phyloP scores from a whole-genome alignment of 2,797 vertebrate species.

The Numenius phaeopus region DNA sequence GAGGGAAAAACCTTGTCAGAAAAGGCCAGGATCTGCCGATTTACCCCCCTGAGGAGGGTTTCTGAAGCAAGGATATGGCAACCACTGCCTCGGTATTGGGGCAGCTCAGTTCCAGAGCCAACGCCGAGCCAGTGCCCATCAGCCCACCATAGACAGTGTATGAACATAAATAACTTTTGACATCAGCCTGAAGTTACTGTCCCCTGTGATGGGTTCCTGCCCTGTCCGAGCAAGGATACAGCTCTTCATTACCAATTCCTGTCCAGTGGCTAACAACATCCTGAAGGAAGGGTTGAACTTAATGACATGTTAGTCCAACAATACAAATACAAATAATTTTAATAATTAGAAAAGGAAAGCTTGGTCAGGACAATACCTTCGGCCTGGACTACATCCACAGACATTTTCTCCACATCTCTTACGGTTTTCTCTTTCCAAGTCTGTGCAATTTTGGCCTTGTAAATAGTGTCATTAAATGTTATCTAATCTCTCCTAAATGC shows the following conservation, averaged over 20 bases:
- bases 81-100: neutral
- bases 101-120: neutral
- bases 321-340: neutral
- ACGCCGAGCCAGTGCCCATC: accelerated
- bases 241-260: neutral
- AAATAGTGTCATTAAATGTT: neutral
- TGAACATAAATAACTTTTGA: neutral
- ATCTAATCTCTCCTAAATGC: neutral
- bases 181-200: neutral
- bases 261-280: neutral
- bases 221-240: neutral
- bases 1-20: neutral
- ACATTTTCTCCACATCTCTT: neutral
- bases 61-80: neutral
- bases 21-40: neutral
- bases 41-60: neutral
- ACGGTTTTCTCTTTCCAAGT: neutral
- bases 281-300: neutral
- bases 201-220: neutral
- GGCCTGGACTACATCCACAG: neutral
- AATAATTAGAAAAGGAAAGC: neutral
- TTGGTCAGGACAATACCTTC: neutral
- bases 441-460: neutral
- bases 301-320: neutral
- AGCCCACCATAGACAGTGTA: neutral